Percentiles rank a stretch among this genome's conserved stretches.
phyloP scores from a whole-genome alignment of 1,140 invertebrate genomes.

The Metaphire vulgaris region DNA sequence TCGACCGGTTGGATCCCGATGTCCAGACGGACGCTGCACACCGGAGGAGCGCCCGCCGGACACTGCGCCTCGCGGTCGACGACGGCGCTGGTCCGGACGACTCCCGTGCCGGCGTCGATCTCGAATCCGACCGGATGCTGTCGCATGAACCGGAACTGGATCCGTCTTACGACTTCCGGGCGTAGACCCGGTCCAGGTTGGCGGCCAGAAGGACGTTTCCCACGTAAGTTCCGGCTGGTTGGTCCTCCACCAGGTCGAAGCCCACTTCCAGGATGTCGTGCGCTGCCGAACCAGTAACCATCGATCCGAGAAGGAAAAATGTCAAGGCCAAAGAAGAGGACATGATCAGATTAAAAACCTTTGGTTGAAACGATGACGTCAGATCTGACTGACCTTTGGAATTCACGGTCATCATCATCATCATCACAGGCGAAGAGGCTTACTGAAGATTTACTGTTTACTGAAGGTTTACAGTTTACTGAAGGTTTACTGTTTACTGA shows the following conservation, averaged over 20 bases:
- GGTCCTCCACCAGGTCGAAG: constrained; percentile 24
- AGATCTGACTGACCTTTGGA: no score
- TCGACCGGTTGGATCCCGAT: constrained; percentile 15
- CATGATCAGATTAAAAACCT: no score
- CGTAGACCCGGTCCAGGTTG: constrained; percentile 14
- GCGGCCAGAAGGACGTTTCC: constrained; percentile 25
- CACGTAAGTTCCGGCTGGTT: constrained; percentile 23
- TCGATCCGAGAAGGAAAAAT: no score
- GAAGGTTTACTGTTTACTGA: no score
- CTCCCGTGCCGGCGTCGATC: constrained; percentile 9
- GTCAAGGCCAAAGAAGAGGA: no score
- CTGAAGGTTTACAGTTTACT: no score
- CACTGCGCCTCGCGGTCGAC: constrained; percentile 19
- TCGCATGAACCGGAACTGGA: constrained; percentile 24
- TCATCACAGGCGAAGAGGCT: no score
- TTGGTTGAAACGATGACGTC: no score
- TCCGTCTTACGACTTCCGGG: not conserved
- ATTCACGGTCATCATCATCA: no score
- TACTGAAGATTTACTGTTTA: no score
- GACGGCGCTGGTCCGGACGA: not conserved
- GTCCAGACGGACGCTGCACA: constrained; percentile 18
- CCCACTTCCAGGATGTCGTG: constrained; percentile 17
- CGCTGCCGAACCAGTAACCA: not conserved
- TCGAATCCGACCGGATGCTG: not conserved
- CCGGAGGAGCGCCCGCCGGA: not conserved